Percentiles rank a stretch among this genome's conserved stretches.
Evolutionary conservation across 2,797 vertebrate species (phyloP).

Genomic region (Macropus fuliginosus): DNA sequence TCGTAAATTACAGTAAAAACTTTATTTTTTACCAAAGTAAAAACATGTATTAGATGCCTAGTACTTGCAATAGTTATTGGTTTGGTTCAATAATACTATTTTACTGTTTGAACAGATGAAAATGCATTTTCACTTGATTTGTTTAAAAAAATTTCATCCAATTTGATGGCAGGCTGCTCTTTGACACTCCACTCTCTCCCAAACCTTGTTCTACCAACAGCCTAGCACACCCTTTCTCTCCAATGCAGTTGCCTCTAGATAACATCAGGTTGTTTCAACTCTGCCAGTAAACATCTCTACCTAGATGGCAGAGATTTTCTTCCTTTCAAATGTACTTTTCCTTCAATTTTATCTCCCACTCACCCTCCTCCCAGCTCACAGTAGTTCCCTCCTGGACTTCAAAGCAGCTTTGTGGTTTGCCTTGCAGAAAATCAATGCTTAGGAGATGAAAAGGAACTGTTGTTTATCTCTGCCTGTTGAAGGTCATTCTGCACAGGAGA

Average conservation of each 20-base stretch:
- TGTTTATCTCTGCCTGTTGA: conserved; percentile 63
- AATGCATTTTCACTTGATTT: conserved; percentile 31
- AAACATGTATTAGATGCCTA: not conserved
- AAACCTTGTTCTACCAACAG: conserved; percentile 25
- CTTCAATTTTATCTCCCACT: conserved; percentile 56
- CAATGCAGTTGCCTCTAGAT: conserved; percentile 47
- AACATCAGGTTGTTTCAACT: conserved; percentile 46
- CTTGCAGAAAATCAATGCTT: conserved; percentile 52
- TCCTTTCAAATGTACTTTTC: conserved; percentile 29
- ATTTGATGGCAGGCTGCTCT: conserved; percentile 17
- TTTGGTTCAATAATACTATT: not conserved
- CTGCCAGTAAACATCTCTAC: conserved; percentile 41
- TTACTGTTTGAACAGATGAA: not conserved
- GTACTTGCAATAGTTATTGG: not conserved
- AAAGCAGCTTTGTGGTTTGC: conserved; percentile 62
- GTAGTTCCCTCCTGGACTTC: conserved; percentile 49
- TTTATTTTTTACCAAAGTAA: not conserved
- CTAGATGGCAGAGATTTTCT: conserved; percentile 46
- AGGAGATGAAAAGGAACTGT: conserved; percentile 63
- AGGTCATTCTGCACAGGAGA: conserved; percentile 49
- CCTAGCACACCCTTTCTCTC: conserved; percentile 36
- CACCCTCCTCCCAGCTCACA: conserved; percentile 8
- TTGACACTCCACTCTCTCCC: not conserved
- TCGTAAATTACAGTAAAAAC: not conserved
- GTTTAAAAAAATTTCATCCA: not conserved